A percentile compares a stretch with the other conserved stretches of the same genome.
Conservation (phyloP, 2,888 invertebrate species). For the Acanthosepion lycidas region DNA sequence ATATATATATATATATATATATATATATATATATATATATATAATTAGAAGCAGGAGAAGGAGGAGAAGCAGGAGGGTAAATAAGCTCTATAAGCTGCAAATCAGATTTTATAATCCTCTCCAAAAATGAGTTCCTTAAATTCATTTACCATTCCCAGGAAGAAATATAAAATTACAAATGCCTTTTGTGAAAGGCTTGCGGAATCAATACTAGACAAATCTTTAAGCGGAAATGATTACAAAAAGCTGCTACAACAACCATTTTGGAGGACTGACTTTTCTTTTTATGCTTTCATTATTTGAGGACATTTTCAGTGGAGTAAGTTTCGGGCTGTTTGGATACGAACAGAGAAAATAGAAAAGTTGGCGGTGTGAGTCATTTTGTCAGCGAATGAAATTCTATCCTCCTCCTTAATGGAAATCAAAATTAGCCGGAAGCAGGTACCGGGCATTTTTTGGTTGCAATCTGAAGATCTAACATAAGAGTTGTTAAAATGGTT, state of each 20-base stretch:
- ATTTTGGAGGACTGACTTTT: background rate
- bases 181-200: constrained; percentile 1
- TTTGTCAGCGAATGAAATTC: background rate
- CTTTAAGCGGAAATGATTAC: background rate
- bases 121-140: background rate
- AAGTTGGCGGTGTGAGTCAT: background rate
- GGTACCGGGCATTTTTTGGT: background rate
- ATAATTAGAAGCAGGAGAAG: background rate
- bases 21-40: background rate
- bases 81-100: background rate
- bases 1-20: background rate
- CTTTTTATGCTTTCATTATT: background rate
- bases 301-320: background rate
- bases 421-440: background rate
- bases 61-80: background rate
- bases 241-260: constrained; percentile 20
- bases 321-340: constrained; percentile 14
- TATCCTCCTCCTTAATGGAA: background rate
- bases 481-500: constrained; percentile 3
- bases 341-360: background rate
- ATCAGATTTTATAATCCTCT: background rate
- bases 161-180: constrained; percentile 33
- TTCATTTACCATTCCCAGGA: background rate
- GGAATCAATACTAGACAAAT: background rate
- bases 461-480: constrained; percentile 16